Base-by-base conservation (phyloP, 2,888 invertebrate genomes). In the Sarcophaga caerulescens region DNA sequence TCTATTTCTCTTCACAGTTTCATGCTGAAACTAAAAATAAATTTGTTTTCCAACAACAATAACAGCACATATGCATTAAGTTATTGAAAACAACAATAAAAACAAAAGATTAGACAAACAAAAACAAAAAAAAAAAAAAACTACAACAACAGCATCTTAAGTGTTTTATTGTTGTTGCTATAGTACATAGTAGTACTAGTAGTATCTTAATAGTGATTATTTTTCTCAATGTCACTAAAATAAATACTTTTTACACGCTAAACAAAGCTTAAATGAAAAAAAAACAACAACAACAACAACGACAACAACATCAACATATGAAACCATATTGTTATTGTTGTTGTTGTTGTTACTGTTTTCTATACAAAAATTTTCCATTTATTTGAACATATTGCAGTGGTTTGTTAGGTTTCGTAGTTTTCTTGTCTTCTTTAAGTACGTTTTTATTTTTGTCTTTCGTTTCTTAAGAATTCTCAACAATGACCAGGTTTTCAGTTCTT, bases 161-260 rank as follows among this genome's bases (percentile, higher is more conserved):
- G 65, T 66, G 52, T 78, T 78, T 25, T 69, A 21, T 62, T 60
- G 21, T 14, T 19, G 35, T 44, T 63, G 17, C 19, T 44, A 35
- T 35, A 2, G 4, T 70, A 52, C n/a, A 6, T 70, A 79, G 21
- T 76, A 70, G 63, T 85, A 70, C 70, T 76, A 76, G 66, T 81
- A 69, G 62, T 25, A 60, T 60, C 25, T 80, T 19, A 35, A 35
- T 35, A 63, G 45, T 69, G 68, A 81, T 82, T 87, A 69, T 71
- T 77, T 84, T 81, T 73, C 76, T 85, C 85, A 85, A 85, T 85
- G 85, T 79, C 85, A 82, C 75, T 85, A 68, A 75, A 79, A 74
- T 78, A 75, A 85, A 78, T 79, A 78, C 81, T 78, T 81, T 85
- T 82, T 85, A 76, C 75, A 85, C 76, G 82, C 85, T 79, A 85